These are phyloP conservation scores for Chelon labrosus DNA, from an alignment of 2,797 vertebrate species.

Conservation along the genomic window DNA sequence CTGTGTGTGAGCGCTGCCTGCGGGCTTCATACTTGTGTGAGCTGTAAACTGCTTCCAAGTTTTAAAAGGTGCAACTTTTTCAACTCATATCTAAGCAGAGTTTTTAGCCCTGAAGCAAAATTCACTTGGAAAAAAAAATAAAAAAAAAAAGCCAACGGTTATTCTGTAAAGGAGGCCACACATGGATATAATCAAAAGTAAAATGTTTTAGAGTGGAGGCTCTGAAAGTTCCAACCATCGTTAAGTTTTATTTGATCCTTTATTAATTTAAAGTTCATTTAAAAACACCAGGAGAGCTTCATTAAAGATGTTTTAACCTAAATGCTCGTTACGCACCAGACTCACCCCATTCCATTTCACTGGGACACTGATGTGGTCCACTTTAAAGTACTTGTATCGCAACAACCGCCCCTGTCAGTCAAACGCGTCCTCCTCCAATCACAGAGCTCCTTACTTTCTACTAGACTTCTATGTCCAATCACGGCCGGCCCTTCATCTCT, in stretches of 20 bases:
- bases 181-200: not conserved
- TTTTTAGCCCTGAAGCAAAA: not conserved
- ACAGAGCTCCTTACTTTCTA: constrained; percentile 53
- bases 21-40: too few relatives aligned
- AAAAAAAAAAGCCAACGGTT: not conserved
- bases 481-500: not conserved
- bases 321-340: not conserved
- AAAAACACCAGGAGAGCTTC: not conserved
- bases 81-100: not conserved
- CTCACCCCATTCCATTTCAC: not conserved
- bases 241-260: not conserved
- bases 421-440: constrained; percentile 69
- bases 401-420: constrained; percentile 66
- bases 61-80: not conserved
- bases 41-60: too few relatives aligned
- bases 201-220: not conserved
- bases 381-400: constrained; percentile 29
- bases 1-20: too few relatives aligned
- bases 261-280: not conserved
- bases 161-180: not conserved
- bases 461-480: constrained; percentile 72
- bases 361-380: not conserved
- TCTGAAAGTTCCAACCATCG: not conserved
- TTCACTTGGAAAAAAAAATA: not conserved
- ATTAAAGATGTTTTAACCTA: not conserved